Conservation (phyloP, 2,888 invertebrate genomes). For the Philaethria dido region DNA sequence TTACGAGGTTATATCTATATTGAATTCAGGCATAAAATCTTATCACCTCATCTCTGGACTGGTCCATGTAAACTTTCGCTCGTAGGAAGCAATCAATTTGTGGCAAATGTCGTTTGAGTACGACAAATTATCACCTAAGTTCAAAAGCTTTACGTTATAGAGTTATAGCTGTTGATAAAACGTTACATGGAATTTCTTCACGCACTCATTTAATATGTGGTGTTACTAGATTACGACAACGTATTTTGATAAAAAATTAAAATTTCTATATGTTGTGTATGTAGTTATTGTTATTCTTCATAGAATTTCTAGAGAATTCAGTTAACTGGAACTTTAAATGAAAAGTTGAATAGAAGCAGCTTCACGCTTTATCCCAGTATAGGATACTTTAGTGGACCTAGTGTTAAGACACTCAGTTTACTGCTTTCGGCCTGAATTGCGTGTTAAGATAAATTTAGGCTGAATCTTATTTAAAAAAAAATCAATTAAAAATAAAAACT, state of each 20-base stretch:
- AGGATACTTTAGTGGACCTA: no score
- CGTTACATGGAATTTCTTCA: conserved; percentile 9
- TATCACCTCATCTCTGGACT: conserved; percentile 24
- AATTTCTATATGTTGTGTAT: no score
- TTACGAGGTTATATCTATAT: conserved; percentile 21
- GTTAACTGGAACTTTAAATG: no score
- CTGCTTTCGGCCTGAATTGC: no score
- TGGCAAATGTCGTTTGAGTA: conserved; percentile 19
- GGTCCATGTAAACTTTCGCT: conserved; percentile 22
- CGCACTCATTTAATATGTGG: not conserved
- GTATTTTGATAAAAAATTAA: not conserved
- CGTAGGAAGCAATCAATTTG: conserved; percentile 26
- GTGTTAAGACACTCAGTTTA: no score
- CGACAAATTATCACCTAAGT: conserved; percentile 21
- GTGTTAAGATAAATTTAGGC: no score
- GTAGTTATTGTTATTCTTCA: no score
- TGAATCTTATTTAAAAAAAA: no score
- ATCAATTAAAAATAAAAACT: no score
- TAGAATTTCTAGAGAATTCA: no score
- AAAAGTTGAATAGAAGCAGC: no score
- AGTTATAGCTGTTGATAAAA: conserved; percentile 19
- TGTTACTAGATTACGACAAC: not conserved
- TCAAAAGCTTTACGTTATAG: conserved; percentile 19
- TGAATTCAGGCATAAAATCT: conserved; percentile 22
- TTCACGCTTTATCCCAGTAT: no score